Evolutionary conservation across 2,797 vertebrate genomes (phyloP).

Genomic region (Poeciliopsis turneri): DNA sequence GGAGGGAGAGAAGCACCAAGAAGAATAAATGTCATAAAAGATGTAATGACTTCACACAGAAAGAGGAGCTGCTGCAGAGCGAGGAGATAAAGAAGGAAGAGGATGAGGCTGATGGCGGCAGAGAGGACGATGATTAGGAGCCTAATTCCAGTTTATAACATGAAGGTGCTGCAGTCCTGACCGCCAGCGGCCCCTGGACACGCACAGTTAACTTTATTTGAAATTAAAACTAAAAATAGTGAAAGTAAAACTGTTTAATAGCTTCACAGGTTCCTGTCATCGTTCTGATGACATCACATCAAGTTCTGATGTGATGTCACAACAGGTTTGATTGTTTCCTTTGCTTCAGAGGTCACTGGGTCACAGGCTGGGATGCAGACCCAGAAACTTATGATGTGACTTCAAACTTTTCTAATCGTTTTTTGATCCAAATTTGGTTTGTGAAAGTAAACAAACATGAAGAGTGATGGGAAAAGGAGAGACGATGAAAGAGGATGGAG

Average conservation of each 20-base stretch:
- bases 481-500: background rate
- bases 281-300: no score
- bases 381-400: no score
- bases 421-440: no score
- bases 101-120: conserved; percentile 31
- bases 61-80: conserved; percentile 50
- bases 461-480: background rate
- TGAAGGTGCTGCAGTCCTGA: conserved; percentile 35
- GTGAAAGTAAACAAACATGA: conserved; percentile 42
- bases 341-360: no score
- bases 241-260: background rate
- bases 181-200: conserved; percentile 28
- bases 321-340: no score
- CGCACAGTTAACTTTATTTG: conserved; percentile 45
- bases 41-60: conserved; percentile 66
- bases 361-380: no score
- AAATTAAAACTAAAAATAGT: conserved; percentile 16
- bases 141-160: conserved; percentile 64
- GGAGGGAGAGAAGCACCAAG: conserved; percentile 44
- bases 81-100: conserved; percentile 63
- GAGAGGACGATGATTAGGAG: conserved; percentile 60
- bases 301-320: no score
- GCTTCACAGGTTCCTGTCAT: no score
- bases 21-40: conserved; percentile 74
- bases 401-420: no score